phyloP scores from a whole-genome alignment of 2,113 vertebrate genomes.

The Taurulus bubalis region DNA sequence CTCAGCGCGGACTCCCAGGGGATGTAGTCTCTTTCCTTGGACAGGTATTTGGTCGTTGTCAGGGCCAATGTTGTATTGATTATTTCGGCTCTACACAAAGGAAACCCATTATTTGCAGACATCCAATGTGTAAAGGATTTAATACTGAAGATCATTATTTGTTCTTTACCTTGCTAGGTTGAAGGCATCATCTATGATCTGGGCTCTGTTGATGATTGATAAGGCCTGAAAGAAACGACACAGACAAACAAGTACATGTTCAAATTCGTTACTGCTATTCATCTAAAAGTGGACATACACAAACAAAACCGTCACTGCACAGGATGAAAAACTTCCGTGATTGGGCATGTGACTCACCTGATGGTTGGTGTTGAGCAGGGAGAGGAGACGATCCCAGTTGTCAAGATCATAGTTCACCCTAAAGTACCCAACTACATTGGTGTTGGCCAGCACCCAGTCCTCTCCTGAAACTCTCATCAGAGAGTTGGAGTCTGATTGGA shows the following conservation, averaged over 20 bases:
- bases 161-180: constrained; percentile 90
- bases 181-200: constrained; percentile 93
- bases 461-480: constrained; percentile 36
- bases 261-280: background rate
- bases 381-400: constrained; percentile 90
- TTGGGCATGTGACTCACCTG: constrained; percentile 65
- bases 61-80: constrained; percentile 84
- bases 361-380: constrained; percentile 65
- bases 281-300: background rate
- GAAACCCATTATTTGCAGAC: background rate
- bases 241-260: background rate
- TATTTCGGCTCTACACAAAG: constrained; percentile 81
- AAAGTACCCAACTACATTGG: constrained; percentile 89
- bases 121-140: background rate
- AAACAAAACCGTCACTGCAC: background rate
- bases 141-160: background rate
- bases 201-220: constrained; percentile 91
- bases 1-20: constrained; percentile 89
- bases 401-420: constrained; percentile 91
- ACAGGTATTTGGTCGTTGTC: constrained; percentile 88
- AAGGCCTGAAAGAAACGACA: constrained; percentile 80
- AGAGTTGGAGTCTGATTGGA: constrained; percentile 48
- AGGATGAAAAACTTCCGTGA: background rate
- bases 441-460: constrained; percentile 90
- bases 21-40: constrained; percentile 83